Base-by-base conservation (phyloP, 2,797 vertebrate genomes). In the Pangasius djambal region DNA sequence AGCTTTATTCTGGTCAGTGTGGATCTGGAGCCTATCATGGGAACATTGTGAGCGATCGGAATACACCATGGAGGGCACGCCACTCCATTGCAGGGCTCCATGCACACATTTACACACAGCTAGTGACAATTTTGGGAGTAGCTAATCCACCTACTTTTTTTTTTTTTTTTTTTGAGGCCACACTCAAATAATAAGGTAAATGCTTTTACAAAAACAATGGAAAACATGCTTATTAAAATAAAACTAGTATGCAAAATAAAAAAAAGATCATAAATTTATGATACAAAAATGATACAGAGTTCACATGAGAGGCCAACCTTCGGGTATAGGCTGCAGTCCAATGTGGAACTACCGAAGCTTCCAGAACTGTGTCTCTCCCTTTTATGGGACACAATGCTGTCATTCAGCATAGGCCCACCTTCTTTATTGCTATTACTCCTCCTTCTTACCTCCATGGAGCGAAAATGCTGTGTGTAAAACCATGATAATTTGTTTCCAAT, bases 401-500 rank as follows among this genome's bases (percentile, higher is more conserved):
- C 97, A 18, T 95, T 97, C 90, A 96, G 94, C 89, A 97, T 95
- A 70, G 94, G 92, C 34, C 94, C 91, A 90, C 95, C 97, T 89
- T 98, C 97, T 92, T 97, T 97, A 91, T 95, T 93, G 88, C 96
- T 97, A 91, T 95, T 93, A 90, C 96, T 97, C 93, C 97, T 96
- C 93, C 96, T 97, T 88, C 97, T 96, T 91, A 98, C 98, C 93
- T 98, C 97, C 94, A 98, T 94, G 77, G 94, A 96, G 89, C 96
- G 96, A 93, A 98, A 96, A 93, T 97, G 97, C 97, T 98, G 96
- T 91, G 75, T 52, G 13, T 18, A 79, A 55, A 78, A 78, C 13
- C 48, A 78, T 78, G n/a, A 52, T 25, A n/a, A 44, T 25, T 34
- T 34, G 31, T 37, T 70, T 70, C 15, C 31, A 37, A 37, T 37